A percentile compares a stretch with the other conserved stretches of the same genome.
Evolutionary conservation across 1,140 invertebrate species (phyloP).

Genomic region (Ridgeia piscesae): DNA sequence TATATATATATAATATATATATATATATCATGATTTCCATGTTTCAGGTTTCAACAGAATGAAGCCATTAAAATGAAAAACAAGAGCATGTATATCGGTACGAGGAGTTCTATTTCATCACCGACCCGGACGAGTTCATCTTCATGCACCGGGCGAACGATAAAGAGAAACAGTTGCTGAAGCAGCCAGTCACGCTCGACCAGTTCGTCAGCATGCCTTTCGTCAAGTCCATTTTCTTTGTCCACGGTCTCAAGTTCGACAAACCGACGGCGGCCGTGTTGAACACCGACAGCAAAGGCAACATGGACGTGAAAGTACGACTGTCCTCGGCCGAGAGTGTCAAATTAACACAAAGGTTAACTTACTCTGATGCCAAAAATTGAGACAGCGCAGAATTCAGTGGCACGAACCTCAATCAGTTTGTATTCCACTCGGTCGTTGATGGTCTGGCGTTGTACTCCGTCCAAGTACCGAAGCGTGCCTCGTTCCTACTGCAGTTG

Average conservation of each 20-base stretch:
- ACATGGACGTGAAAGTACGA: neutral
- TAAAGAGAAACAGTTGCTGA: neutral
- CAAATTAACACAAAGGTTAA: neutral
- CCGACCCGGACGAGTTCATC: neutral
- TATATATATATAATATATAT: too few relatives aligned
- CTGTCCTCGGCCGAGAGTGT: neutral
- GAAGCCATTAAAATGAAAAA: too few relatives aligned
- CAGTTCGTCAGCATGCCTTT: slow-evolving; percentile 96
- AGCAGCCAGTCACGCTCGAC: slow-evolving; percentile 91
- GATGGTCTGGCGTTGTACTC: too few relatives aligned
- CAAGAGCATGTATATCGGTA: slow-evolving; percentile 98
- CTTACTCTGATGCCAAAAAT: neutral
- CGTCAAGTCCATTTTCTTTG: slow-evolving; percentile 96
- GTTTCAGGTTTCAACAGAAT: too few relatives aligned
- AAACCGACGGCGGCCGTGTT: slow-evolving; percentile 50
- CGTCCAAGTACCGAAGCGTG: too few relatives aligned
- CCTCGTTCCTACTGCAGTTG: neutral
- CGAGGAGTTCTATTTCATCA: slow-evolving; percentile 81
- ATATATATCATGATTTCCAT: too few relatives aligned
- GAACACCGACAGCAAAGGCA: neutral
- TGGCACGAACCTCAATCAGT: too few relatives aligned
- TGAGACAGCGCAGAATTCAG: neutral
- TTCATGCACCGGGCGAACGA: slow-evolving; percentile 61
- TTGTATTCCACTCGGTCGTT: too few relatives aligned
- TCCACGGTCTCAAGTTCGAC: slow-evolving; percentile 67